A percentile compares a stretch with the other conserved stretches of the same genome.
These are phyloP conservation scores for Chaetodon trifasciatus DNA, from an alignment of 2,797 vertebrate species.

Conservation along the genomic window DNA sequence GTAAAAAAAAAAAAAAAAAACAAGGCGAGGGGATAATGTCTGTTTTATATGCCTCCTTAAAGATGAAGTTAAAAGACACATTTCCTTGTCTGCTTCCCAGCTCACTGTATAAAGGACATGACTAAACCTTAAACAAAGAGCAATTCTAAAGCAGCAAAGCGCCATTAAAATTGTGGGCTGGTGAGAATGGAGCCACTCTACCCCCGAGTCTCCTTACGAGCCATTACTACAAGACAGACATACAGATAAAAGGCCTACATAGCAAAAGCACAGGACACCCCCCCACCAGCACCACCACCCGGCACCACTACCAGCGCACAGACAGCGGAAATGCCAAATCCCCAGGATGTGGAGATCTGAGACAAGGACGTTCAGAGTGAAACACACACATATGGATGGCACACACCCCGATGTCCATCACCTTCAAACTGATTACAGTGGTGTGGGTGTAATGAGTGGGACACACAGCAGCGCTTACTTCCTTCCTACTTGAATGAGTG, in stretches of 20 bases:
- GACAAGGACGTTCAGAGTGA: constrained; percentile 39
- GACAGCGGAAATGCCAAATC: constrained; percentile 56
- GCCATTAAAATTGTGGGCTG: constrained; percentile 33
- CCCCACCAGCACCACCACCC: neutral
- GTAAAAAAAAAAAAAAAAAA: neutral
- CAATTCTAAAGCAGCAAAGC: constrained; percentile 37
- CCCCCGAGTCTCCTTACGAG: constrained; percentile 23
- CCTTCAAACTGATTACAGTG: constrained; percentile 51
- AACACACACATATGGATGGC: constrained; percentile 16
- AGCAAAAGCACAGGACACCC: constrained; percentile 5
- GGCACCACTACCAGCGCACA: neutral
- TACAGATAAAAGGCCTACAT: constrained; percentile 43
- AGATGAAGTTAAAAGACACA: constrained; percentile 6
- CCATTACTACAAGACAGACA: constrained; percentile 38
- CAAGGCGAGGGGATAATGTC: neutral
- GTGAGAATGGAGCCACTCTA: constrained; percentile 37
- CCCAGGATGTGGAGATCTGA: constrained; percentile 26
- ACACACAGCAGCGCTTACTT: constrained; percentile 32
- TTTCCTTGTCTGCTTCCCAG: neutral
- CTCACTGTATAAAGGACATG: neutral
- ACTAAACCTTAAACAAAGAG: constrained; percentile 24
- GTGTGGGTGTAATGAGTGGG: constrained; percentile 59
- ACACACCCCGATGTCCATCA: constrained; percentile 20
- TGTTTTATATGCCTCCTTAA: constrained; percentile 5
- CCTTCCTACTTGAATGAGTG: constrained; percentile 42